Evolutionary conservation across 1,140 invertebrate genomes (phyloP).

Genomic region (Drosophila fuyamai): DNA sequence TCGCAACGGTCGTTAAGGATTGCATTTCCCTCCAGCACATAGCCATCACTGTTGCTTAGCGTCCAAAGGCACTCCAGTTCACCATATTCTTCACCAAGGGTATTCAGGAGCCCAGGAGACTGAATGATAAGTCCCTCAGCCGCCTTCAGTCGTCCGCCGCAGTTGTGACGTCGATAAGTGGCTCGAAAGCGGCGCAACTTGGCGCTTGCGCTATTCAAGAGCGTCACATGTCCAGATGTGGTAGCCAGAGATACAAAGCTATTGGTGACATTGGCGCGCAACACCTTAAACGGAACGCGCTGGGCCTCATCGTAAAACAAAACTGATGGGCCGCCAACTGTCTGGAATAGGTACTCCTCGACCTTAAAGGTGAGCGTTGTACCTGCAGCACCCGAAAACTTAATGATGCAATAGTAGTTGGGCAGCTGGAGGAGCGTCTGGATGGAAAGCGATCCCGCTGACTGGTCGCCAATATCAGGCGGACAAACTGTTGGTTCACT

Average conservation of each 20-base stretch:
- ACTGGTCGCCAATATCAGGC: conserved; percentile 48
- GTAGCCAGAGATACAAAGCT: conserved; percentile 24
- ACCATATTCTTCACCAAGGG: conserved; percentile 17
- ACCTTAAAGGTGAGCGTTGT: conserved; percentile 65
- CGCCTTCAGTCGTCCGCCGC: conserved; percentile 45
- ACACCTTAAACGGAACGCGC: background rate
- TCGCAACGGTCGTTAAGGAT: conserved; percentile 66
- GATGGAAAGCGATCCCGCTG: conserved; percentile 38
- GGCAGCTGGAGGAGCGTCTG: conserved; percentile 13
- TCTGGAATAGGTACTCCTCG: conserved; percentile 18
- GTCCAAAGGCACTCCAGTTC: conserved; percentile 60
- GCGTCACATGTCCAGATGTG: conserved; percentile 25
- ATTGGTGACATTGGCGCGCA: conserved; percentile 33
- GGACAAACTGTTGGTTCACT: conserved; percentile 52
- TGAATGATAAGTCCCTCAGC: conserved; percentile 28
- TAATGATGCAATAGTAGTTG: conserved; percentile 50
- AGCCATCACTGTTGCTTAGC: conserved; percentile 8
- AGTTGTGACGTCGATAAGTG: conserved; percentile 50
- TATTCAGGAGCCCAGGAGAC: conserved; percentile 12
- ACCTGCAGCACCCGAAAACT: conserved; percentile 18
- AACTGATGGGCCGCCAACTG: conserved; percentile 4
- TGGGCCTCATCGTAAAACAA: conserved; percentile 33
- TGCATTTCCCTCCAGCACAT: conserved; percentile 43
- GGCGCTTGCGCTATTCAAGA: conserved; percentile 5
- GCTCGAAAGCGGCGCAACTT: conserved; percentile 29